A percentile compares a stretch with the other conserved stretches of the same genome.
phyloP scores from a whole-genome alignment of 2,797 vertebrate genomes.

The Apodemus agrarius region DNA sequence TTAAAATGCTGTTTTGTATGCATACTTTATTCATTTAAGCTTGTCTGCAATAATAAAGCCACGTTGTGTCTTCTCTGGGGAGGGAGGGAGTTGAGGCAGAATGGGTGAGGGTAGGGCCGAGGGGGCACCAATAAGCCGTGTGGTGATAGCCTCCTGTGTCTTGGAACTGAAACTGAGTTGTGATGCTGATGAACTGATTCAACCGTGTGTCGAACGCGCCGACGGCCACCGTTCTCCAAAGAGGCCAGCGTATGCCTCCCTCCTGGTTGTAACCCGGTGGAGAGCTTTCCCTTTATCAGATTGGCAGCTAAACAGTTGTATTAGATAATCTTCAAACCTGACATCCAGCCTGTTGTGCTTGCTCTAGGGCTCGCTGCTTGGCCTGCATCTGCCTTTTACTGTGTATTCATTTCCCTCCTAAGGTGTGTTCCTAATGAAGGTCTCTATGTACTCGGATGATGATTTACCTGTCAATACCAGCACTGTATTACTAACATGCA shows the following conservation, averaged over 20 bases:
- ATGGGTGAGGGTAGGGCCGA: constrained; percentile 45
- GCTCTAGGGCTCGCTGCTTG: constrained; percentile 83
- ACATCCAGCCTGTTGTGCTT: constrained; percentile 84
- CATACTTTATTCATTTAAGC: constrained; percentile 80
- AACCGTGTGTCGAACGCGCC: constrained; percentile 72
- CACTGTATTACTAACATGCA: constrained; percentile 85
- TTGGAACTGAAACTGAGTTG: constrained; percentile 73
- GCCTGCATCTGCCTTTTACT: constrained; percentile 84
- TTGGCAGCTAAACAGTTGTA: constrained; percentile 87
- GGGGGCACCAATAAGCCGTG: background rate
- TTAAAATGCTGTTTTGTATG: constrained; percentile 85
- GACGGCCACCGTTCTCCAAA: constrained; percentile 50
- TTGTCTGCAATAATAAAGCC: constrained; percentile 80
- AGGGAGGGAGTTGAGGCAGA: constrained; percentile 67
- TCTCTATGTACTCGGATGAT: constrained; percentile 82
- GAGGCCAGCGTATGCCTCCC: constrained; percentile 74
- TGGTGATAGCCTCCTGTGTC: constrained; percentile 64
- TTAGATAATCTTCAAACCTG: constrained; percentile 87
- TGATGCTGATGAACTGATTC: constrained; percentile 74
- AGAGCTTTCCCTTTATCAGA: constrained; percentile 85
- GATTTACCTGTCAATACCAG: constrained; percentile 84
- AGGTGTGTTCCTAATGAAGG: constrained; percentile 86
- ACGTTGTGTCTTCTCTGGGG: constrained; percentile 79
- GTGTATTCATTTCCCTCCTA: constrained; percentile 84
- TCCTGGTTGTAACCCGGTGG: constrained; percentile 86